Conservation (phyloP, 2,888 invertebrate genomes). For the Drosophila melanosoma region DNA sequence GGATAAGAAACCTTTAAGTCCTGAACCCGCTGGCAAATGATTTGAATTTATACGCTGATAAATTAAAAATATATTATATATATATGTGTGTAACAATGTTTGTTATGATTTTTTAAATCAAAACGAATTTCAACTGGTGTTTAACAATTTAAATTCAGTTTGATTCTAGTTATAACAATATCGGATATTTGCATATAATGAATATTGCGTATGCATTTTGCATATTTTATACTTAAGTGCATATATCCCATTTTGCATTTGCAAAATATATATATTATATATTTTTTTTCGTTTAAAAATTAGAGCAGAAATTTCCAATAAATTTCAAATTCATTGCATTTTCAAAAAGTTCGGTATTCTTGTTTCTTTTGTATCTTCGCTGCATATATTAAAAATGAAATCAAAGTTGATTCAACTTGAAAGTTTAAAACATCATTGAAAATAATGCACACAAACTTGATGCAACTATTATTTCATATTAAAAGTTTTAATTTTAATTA, state of each 20-base stretch:
- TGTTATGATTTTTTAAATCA: background rate
- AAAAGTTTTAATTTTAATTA: background rate
- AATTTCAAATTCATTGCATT: background rate
- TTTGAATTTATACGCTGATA: background rate
- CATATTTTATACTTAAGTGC: background rate
- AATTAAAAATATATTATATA: background rate
- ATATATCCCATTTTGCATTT: background rate
- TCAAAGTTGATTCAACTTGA: background rate
- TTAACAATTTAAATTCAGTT: background rate
- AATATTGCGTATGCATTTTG: background rate
- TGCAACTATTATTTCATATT: background rate
- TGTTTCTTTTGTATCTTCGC: background rate
- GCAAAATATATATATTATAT: background rate
- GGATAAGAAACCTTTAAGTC: background rate
- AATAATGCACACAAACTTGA: background rate
- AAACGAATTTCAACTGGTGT: background rate
- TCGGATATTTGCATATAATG: background rate
- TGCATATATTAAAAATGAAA: background rate
- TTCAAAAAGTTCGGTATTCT: background rate
- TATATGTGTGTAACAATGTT: background rate
- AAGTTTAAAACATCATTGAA: background rate
- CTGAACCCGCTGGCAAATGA: background rate
- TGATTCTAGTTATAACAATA: background rate
- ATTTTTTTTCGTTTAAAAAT: background rate
- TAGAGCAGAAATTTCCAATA: background rate